Evolutionary conservation across 2,797 vertebrate genomes (phyloP).

Genomic region (Rallus crepitans): DNA sequence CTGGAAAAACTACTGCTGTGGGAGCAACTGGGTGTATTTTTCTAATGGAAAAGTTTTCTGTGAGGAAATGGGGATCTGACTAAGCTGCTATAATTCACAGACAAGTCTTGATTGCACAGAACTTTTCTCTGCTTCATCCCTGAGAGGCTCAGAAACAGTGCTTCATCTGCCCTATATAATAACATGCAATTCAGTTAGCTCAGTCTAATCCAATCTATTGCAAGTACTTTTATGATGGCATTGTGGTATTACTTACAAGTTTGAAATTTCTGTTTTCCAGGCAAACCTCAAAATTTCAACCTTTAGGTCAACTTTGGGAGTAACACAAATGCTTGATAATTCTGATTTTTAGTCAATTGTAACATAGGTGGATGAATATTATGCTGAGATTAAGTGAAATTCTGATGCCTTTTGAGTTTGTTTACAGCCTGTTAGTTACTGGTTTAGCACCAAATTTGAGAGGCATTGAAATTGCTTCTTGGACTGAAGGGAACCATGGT

Average conservation of each 20-base stretch:
- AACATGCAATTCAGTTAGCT: background rate
- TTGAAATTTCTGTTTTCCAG: background rate
- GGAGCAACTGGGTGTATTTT: background rate
- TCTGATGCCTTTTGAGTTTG: background rate
- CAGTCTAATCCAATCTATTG: background rate
- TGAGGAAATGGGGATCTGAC: background rate
- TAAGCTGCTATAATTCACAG: conserved; percentile 3
- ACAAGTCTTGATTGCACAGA: background rate
- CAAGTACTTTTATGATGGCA: background rate
- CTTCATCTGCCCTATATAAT: background rate
- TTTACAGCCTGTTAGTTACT: background rate
- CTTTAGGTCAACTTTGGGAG: background rate
- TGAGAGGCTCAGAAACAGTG: background rate
- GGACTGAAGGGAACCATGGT: background rate
- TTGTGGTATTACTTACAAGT: background rate
- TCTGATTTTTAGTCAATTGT: background rate
- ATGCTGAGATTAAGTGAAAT: background rate
- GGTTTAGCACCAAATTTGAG: background rate
- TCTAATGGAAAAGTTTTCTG: background rate
- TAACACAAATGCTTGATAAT: background rate
- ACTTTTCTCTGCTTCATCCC: background rate
- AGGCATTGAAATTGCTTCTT: background rate
- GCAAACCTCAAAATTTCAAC: background rate
- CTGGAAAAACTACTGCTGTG: background rate
- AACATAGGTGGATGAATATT: background rate